Percentiles rank a stretch among this genome's conserved stretches.
Evolutionary conservation across 2,797 vertebrate species (phyloP).

Genomic region (Enteromius treurensis): DNA sequence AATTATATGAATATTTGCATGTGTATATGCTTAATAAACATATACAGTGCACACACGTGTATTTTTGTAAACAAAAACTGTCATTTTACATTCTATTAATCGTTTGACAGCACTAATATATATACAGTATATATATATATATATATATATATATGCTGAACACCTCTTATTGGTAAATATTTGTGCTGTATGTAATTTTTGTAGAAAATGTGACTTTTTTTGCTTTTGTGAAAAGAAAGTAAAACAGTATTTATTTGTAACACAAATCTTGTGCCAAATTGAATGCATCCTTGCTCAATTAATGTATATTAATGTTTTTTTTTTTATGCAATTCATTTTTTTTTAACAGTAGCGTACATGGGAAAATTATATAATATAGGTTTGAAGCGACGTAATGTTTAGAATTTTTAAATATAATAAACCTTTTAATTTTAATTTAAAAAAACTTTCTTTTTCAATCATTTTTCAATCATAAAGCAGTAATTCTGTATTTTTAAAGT

Average conservation of each 20-base stretch:
- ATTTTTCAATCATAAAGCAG: neutral
- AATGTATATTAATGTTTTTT: no score
- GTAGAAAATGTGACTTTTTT: neutral
- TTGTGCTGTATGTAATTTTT: no score
- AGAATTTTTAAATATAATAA: neutral
- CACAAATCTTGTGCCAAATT: neutral
- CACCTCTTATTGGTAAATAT: neutral
- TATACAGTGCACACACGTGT: no score
- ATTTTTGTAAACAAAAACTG: no score
- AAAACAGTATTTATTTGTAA: neutral
- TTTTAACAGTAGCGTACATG: neutral
- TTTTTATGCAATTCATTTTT: no score
- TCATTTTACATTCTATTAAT: no score
- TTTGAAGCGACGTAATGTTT: neutral
- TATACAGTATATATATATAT: no score
- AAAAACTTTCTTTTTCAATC: neutral
- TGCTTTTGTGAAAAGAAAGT: neutral
- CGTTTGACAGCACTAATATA: no score
- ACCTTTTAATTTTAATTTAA: no score
- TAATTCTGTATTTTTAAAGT: neutral
- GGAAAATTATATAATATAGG: neutral
- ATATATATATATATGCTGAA: no score
- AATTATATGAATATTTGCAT: no score
- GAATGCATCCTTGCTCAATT: neutral
- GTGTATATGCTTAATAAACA: no score